A percentile compares a stretch with the other conserved stretches of the same genome.
phyloP scores from a whole-genome alignment of 2,113 vertebrate genomes.

The Chaetodon trifascialis region DNA sequence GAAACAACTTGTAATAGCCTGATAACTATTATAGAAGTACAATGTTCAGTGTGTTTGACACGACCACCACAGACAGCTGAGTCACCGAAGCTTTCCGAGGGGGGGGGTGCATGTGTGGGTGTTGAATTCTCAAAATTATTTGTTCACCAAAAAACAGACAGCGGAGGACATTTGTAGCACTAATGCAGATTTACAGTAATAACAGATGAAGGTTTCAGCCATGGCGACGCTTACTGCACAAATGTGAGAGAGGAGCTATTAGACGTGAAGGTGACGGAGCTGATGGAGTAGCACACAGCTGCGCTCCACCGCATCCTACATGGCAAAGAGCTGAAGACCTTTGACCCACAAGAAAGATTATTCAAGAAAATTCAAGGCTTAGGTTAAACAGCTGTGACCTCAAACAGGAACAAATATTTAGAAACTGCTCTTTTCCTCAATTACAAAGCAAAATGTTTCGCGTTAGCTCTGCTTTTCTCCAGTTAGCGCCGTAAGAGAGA shows the following conservation, averaged over 20 bases:
- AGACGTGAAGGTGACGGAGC: not conserved
- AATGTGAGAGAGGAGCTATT: not conserved
- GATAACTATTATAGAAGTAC: slow-evolving; percentile 21
- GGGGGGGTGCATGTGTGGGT: slow-evolving; percentile 6
- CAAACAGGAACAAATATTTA: not conserved
- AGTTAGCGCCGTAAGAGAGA: no score
- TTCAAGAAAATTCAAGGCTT: not conserved
- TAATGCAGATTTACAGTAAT: slow-evolving; percentile 4
- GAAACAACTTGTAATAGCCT: slow-evolving; percentile 49
- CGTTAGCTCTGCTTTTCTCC: no score
- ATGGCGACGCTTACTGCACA: not conserved
- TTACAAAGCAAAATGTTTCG: not conserved
- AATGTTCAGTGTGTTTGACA: slow-evolving; percentile 1
- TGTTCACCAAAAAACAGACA: not conserved
- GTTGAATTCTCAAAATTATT: not conserved
- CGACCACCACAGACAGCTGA: not conserved
- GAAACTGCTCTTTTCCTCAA: not conserved
- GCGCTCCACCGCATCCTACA: not conserved
- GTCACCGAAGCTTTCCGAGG: not conserved
- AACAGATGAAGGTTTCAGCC: not conserved
- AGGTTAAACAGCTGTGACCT: not conserved
- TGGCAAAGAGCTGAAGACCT: not conserved
- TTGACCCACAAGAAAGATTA: not conserved
- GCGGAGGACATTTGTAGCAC: not conserved
- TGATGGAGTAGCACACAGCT: not conserved